A percentile compares a stretch with the other conserved stretches of the same genome.
Conservation (phyloP, 2,888 invertebrate species). For the Pseudoips prasinana region DNA sequence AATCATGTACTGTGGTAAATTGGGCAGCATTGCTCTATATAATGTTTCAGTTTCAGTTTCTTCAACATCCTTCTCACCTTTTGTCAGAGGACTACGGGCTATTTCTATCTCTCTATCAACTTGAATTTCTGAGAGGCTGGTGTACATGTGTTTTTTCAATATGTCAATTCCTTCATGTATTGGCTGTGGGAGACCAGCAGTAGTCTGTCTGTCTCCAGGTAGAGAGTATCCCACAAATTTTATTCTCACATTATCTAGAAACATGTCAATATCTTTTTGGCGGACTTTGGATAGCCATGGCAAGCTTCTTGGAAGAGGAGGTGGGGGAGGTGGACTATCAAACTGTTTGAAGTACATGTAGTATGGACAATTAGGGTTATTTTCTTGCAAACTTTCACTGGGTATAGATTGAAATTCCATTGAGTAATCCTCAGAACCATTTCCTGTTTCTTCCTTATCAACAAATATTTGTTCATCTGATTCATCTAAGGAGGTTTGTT, state of each 20-base stretch:
- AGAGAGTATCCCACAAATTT: conserved; percentile 98
- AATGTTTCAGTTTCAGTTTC: conserved; percentile 93
- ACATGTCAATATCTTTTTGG: conserved; percentile 95
- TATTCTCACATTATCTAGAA: conserved; percentile 93
- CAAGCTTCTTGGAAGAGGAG: conserved; percentile 83
- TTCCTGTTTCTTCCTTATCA: conserved; percentile 85
- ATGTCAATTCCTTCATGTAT: conserved; percentile 98
- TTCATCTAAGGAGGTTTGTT: conserved; percentile 95
- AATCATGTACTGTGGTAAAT: conserved; percentile 98
- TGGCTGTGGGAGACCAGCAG: conserved; percentile 97
- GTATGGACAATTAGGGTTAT: conserved; percentile 63
- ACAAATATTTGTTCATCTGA: conserved; percentile 87
- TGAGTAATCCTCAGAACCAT: conserved; percentile 83
- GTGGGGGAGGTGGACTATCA: conserved; percentile 73
- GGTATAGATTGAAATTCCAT: conserved; percentile 82
- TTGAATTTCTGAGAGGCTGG: conserved; percentile 95
- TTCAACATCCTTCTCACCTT: conserved; percentile 89
- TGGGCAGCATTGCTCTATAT: conserved; percentile 97
- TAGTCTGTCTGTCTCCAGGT: conserved; percentile 91
- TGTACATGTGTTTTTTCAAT: conserved; percentile 95
- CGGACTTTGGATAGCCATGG: conserved; percentile 99
- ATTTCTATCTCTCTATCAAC: conserved; percentile 95
- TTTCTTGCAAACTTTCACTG: conserved; percentile 57
- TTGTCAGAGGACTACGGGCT: conserved; percentile 94
- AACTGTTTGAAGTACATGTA: conserved; percentile 71